Percentiles rank a stretch among this genome's conserved stretches.
Evolutionary conservation across 2,797 vertebrate species (phyloP).

Genomic region (Mallotus villosus): DNA sequence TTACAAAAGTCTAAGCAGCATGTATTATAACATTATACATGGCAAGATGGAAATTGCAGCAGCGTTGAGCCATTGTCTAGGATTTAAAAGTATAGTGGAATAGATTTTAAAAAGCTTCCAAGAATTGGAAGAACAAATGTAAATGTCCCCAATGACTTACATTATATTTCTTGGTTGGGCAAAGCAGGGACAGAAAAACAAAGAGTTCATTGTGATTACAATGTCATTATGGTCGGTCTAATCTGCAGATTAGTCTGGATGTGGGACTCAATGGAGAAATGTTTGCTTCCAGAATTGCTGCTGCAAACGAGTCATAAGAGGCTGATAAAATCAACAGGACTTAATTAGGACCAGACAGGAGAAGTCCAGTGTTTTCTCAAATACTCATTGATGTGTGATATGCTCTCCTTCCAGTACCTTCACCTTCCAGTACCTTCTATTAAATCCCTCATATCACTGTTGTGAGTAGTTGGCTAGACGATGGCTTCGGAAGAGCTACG

Average conservation of each 20-base stretch:
- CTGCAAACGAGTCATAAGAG: background rate
- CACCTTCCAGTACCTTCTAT: no score
- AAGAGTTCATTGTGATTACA: constrained; percentile 42
- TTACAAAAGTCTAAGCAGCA: background rate
- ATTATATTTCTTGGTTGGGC: constrained; percentile 6
- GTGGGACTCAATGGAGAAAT: background rate
- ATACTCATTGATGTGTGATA: no score
- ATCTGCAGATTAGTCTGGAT: constrained; percentile 45
- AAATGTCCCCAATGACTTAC: background rate
- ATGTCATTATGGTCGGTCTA: constrained; percentile 35
- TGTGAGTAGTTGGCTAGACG: no score
- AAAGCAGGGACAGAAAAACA: constrained; percentile 16
- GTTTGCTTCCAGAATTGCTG: background rate
- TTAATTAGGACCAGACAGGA: no score
- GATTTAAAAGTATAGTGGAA: no score
- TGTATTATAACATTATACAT: background rate
- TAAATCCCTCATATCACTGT: no score
- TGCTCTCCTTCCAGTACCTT: no score
- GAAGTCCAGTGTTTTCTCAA: no score
- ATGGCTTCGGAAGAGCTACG: no score
- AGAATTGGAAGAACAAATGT: constrained; percentile 14
- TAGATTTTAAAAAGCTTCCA: background rate
- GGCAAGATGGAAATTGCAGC: no score
- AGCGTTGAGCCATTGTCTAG: no score
- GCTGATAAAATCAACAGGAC: background rate